These are phyloP conservation scores for Brevimyrus niger DNA, from an alignment of 2,113 vertebrate species.

Conservation along the genomic window DNA sequence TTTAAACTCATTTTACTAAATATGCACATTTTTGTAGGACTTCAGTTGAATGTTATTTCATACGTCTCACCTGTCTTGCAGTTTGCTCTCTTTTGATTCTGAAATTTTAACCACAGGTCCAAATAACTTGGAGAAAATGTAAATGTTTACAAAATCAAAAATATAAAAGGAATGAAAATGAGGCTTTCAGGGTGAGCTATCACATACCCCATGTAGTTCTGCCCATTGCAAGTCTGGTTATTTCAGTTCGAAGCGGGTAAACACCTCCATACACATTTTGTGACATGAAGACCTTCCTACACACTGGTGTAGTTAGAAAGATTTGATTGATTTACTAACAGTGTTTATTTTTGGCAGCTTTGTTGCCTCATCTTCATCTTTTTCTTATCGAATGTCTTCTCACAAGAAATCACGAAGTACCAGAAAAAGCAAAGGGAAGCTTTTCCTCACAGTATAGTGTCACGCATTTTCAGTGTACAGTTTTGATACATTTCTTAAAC, in stretches of 20 bases:
- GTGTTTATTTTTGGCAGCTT: not conserved
- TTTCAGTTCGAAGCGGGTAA: not conserved
- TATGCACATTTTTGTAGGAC: not conserved
- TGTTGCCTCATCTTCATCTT: not conserved
- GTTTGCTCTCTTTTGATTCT: not conserved
- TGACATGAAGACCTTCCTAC: not conserved
- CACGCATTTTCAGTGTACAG: not conserved
- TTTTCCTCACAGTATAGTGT: not conserved
- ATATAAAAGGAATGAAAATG: not conserved
- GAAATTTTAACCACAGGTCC: not conserved
- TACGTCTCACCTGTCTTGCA: not conserved
- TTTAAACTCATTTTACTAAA: not conserved
- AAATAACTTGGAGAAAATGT: not conserved
- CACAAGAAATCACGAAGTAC: not conserved
- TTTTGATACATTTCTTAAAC: not conserved
- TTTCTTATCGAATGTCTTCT: not conserved
- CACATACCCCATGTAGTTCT: not conserved
- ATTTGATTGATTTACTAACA: not conserved
- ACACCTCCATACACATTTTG: not conserved
- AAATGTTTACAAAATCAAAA: not conserved
- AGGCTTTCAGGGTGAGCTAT: not conserved
- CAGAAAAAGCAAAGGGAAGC: not conserved
- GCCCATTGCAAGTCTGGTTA: not conserved
- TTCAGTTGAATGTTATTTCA: not conserved
- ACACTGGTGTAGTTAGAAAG: not conserved